These are phyloP conservation scores for Anguilla obscura DNA, from an alignment of 2,797 vertebrate genomes.

Conservation along the genomic window DNA sequence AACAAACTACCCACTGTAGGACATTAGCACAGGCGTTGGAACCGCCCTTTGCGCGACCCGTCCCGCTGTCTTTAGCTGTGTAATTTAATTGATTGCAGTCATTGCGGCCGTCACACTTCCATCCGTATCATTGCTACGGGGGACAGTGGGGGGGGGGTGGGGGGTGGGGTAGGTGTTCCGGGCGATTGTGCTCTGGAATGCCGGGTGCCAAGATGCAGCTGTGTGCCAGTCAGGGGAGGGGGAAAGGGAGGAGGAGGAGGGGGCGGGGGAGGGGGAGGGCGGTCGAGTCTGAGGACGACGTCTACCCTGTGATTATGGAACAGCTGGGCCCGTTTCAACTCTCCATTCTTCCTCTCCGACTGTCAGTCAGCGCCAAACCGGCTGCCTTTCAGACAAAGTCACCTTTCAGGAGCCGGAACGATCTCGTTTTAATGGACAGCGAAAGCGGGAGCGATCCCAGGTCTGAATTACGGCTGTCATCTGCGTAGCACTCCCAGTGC, in stretches of 20 bases:
- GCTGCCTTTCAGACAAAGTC: neutral
- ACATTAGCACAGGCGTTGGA: neutral
- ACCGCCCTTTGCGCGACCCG: neutral
- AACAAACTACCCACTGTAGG: neutral
- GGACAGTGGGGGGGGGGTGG: neutral
- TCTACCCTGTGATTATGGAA: neutral
- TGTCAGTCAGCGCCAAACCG: neutral
- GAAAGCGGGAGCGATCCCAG: no score
- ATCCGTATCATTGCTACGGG: neutral
- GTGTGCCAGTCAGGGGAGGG: conserved; percentile 18
- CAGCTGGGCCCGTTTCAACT: neutral
- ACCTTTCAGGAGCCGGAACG: neutral
- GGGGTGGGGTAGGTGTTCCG: conserved; percentile 19
- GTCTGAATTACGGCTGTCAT: no score
- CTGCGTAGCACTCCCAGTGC: no score
- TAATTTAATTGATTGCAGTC: conserved; percentile 26
- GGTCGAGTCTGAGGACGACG: neutral
- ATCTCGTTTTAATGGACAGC: no score
- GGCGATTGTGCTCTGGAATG: conserved; percentile 32
- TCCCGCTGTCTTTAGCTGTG: conserved; percentile 18
- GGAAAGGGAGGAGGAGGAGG: neutral
- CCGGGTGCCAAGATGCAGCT: conserved; percentile 41
- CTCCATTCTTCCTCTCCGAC: neutral
- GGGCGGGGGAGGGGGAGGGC: neutral
- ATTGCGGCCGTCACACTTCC: conserved; percentile 10